phyloP scores from a whole-genome alignment of 2,797 vertebrate genomes.

The Falco novaeseelandiae region DNA sequence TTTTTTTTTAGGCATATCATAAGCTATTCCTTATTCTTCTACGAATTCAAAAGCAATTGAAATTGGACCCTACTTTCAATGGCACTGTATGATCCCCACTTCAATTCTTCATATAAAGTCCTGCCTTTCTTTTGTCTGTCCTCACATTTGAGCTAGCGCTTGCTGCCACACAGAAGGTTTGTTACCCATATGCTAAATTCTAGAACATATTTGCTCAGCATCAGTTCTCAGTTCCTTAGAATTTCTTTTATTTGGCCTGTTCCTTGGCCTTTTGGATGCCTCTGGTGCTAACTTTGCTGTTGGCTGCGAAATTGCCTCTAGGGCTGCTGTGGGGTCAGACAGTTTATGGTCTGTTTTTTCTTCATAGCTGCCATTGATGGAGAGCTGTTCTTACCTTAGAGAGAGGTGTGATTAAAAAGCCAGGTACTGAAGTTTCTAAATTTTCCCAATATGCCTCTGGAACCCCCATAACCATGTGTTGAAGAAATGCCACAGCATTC shows the following conservation, averaged over 20 bases:
- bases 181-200: conserved; percentile 27
- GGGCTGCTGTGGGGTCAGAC: conserved; percentile 69
- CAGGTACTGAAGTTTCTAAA: conserved; percentile 25
- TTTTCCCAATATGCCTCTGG: conserved; percentile 47
- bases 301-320: conserved; percentile 64
- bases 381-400: conserved; percentile 53
- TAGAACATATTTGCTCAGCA: conserved; percentile 47
- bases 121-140: conserved; percentile 12
- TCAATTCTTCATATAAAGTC: background rate
- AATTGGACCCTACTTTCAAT: background rate
- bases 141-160: conserved; percentile 34
- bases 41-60: conserved; percentile 8
- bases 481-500: conserved; percentile 48
- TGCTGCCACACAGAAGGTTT: conserved; percentile 1
- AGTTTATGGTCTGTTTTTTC: conserved; percentile 55
- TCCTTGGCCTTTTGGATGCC: conserved; percentile 28
- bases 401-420: conserved; percentile 59
- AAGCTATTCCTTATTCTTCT: conserved; percentile 1
- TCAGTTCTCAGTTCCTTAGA: background rate
- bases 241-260: conserved; percentile 15
- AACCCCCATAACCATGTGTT: conserved; percentile 20
- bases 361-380: conserved; percentile 63
- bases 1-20: background rate
- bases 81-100: background rate
- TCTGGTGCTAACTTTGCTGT: conserved; percentile 63